phyloP scores from a whole-genome alignment of 2,888 invertebrate species.

The Phymatocera aterrima region DNA sequence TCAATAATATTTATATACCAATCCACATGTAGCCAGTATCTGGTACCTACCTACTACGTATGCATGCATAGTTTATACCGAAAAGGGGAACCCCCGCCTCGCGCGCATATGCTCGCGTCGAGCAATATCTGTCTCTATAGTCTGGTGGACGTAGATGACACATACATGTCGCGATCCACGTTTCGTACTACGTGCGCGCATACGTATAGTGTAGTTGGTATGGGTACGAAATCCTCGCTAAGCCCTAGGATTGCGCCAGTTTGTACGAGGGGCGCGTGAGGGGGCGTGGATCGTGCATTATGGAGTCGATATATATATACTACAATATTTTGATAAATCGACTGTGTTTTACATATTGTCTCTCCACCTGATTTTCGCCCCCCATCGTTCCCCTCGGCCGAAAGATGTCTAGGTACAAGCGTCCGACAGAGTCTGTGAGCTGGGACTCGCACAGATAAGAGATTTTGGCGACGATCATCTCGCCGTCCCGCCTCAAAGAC shows the following conservation, averaged over 20 bases:
- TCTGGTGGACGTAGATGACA: too few relatives aligned
- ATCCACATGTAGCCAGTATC: conserved; percentile 11
- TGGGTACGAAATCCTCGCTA: conserved; percentile 11
- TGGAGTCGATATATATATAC: too few relatives aligned
- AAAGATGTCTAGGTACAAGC: not conserved
- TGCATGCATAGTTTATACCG: conserved; percentile 37
- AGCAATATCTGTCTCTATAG: too few relatives aligned
- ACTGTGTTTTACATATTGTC: not conserved
- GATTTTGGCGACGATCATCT: conserved; percentile 34
- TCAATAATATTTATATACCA: conserved; percentile 16
- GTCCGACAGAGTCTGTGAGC: not conserved
- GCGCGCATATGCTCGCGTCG: conserved; percentile 28
- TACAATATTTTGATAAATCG: conserved; percentile 39
- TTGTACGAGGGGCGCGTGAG: conserved; percentile 26
- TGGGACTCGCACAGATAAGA: not conserved
- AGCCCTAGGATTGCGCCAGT: conserved; percentile 28
- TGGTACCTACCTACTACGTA: not conserved
- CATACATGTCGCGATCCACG: too few relatives aligned
- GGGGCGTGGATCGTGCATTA: conserved; percentile 39
- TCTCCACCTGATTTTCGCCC: not conserved
- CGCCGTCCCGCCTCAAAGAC: conserved; percentile 20
- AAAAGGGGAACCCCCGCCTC: conserved; percentile 27
- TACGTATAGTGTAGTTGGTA: not conserved
- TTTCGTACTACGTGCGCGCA: not conserved
- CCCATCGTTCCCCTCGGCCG: not conserved